Conservation (phyloP, 2,888 invertebrate species). For the Actias luna region DNA sequence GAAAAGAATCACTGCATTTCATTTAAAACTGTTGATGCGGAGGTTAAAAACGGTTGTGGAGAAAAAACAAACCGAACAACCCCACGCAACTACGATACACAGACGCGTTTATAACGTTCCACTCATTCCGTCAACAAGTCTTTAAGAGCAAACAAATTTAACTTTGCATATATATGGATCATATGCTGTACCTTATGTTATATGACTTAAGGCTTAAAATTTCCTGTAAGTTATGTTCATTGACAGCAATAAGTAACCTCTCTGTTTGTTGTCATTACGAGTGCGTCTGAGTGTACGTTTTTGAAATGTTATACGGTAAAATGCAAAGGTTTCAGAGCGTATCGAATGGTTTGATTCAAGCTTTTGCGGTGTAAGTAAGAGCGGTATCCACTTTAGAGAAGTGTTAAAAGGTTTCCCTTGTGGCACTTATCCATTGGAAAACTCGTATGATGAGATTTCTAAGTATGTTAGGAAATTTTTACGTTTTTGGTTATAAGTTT, state of each 20-base stretch:
- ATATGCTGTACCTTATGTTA: slow-evolving; percentile 22
- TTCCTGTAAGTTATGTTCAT: slow-evolving; percentile 10
- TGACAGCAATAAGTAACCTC: slow-evolving; percentile 24
- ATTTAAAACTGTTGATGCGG: slow-evolving; percentile 21
- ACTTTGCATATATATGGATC: slow-evolving; percentile 17
- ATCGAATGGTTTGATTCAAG: slow-evolving; percentile 34
- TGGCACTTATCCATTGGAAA: slow-evolving; percentile 25
- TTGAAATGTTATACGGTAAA: slow-evolving; percentile 19
- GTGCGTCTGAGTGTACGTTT: slow-evolving; percentile 45
- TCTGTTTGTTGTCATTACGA: slow-evolving; percentile 35
- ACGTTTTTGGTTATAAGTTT: background rate
- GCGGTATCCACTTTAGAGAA: slow-evolving; percentile 26
- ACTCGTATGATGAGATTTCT: slow-evolving; percentile 4
- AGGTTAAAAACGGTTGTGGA: slow-evolving; percentile 35
- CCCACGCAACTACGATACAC: slow-evolving; percentile 33
- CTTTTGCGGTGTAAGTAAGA: slow-evolving; percentile 35
- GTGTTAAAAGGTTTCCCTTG: slow-evolving; percentile 40
- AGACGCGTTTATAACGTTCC: slow-evolving; percentile 38
- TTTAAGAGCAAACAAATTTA: slow-evolving; percentile 36
- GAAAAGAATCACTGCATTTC: background rate
- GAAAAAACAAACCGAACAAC: slow-evolving; percentile 43
- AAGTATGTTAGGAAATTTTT: background rate
- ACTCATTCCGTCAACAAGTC: slow-evolving; percentile 44
- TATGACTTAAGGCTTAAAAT: slow-evolving; percentile 27
- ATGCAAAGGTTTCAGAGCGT: slow-evolving; percentile 26